Evolutionary conservation across 2,113 vertebrate genomes (phyloP).

Genomic region (Amphiprion ocellaris): DNA sequence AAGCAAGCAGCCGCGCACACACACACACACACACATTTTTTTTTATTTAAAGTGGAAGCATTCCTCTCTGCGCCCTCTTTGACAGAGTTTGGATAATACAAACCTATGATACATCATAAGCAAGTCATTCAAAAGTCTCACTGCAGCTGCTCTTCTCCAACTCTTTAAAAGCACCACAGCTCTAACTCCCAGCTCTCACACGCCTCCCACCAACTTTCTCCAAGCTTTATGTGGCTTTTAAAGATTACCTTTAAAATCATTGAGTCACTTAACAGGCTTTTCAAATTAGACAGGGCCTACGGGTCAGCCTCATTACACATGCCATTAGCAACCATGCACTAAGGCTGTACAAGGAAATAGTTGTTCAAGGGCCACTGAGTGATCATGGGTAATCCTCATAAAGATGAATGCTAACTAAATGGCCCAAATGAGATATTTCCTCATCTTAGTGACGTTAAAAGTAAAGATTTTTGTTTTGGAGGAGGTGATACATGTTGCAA

Average conservation of each 20-base stretch:
- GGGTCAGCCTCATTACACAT: slow-evolving; percentile 74
- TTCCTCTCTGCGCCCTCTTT: slow-evolving; percentile 57
- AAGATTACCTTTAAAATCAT: slow-evolving; percentile 73
- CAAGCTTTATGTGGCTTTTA: slow-evolving; percentile 51
- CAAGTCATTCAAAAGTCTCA: slow-evolving; percentile 66
- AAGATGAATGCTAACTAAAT: slow-evolving; percentile 61
- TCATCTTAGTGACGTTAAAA: not conserved
- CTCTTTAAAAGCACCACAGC: slow-evolving; percentile 62
- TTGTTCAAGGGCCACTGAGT: slow-evolving; percentile 68
- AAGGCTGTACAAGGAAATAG: slow-evolving; percentile 50
- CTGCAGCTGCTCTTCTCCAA: slow-evolving; percentile 46
- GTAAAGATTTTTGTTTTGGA: slow-evolving; percentile 10
- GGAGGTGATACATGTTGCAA: not conserved
- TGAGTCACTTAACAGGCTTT: slow-evolving; percentile 62
- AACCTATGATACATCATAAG: slow-evolving; percentile 66
- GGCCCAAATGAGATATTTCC: slow-evolving; percentile 38
- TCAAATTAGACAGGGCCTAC: slow-evolving; percentile 63
- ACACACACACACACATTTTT: slow-evolving; percentile 13
- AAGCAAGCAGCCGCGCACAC: slow-evolving; percentile 47
- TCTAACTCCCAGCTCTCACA: slow-evolving; percentile 23
- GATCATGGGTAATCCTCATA: slow-evolving; percentile 54
- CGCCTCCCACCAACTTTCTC: slow-evolving; percentile 57
- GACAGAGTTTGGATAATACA: slow-evolving; percentile 68
- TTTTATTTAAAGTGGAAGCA: slow-evolving; percentile 61
- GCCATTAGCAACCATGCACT: slow-evolving; percentile 64